A percentile compares a stretch with the other conserved stretches of the same genome.
These are phyloP conservation scores for Coracopsis vasa DNA, from an alignment of 2,113 vertebrate species.

Conservation along the genomic window DNA sequence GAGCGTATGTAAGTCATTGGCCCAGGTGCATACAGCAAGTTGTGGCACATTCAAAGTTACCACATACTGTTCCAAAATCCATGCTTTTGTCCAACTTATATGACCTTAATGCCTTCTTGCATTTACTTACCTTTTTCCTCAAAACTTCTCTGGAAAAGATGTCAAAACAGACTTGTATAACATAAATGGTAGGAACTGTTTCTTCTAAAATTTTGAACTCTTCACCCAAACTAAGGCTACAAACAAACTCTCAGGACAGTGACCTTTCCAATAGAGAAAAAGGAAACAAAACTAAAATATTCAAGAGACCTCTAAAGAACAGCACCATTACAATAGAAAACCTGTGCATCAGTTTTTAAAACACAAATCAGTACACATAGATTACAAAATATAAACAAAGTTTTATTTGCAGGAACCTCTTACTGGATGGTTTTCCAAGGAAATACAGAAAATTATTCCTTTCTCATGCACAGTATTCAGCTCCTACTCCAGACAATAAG, in stretches of 20 bases:
- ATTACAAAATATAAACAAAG: neutral
- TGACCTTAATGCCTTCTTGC: neutral
- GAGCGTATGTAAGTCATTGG: fast-evolving
- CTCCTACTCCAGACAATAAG: neutral
- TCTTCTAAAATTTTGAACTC: neutral
- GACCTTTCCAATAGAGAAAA: neutral
- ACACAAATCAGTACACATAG: neutral
- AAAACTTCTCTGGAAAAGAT: neutral
- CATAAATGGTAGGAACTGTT: neutral
- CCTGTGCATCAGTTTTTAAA: neutral
- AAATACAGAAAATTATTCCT: neutral
- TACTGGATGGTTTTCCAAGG: neutral
- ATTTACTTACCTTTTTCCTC: neutral
- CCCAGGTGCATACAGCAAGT: neutral
- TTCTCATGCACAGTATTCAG: neutral
- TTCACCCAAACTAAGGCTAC: neutral
- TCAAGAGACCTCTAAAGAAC: neutral
- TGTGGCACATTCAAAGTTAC: neutral
- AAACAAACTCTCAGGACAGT: neutral
- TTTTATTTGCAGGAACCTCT: neutral
- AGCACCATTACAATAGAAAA: neutral
- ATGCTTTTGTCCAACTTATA: neutral
- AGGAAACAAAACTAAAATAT: neutral
- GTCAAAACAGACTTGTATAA: neutral
- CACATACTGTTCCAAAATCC: neutral